Conservation (phyloP, 2,888 invertebrate species). For the Protophormia terraenovae region DNA sequence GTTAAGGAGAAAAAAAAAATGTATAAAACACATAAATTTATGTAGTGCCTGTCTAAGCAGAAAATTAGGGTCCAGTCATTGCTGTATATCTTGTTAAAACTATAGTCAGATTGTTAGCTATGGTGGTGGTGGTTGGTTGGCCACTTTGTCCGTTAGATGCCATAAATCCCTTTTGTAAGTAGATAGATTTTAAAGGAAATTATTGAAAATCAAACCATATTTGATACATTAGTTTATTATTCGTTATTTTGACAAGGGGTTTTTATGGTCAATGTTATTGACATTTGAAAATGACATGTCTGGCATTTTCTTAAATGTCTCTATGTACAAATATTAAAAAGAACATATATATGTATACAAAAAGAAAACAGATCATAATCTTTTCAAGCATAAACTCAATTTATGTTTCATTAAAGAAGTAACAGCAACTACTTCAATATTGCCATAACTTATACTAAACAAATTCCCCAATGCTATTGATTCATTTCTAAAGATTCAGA, state of each 20-base stretch:
- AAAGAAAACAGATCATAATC: conserved; percentile 26
- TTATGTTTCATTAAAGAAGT: conserved; percentile 30
- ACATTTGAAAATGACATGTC: conserved; percentile 39
- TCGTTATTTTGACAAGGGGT: conserved; percentile 54
- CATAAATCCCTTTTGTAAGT: conserved; percentile 39
- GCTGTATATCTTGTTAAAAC: neutral
- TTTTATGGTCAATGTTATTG: conserved; percentile 54
- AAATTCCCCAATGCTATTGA: neutral
- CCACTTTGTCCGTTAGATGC: too few relatives aligned
- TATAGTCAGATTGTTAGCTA: conserved; percentile 20
- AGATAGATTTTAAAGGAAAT: conserved; percentile 45
- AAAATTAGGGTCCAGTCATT: conserved; percentile 56
- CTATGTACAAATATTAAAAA: neutral
- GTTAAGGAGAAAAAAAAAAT: neutral
- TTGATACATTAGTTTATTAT: conserved; percentile 45
- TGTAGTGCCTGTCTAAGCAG: conserved; percentile 58
- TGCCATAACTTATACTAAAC: neutral
- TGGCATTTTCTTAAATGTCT: conserved; percentile 15
- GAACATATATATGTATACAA: neutral
- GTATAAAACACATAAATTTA: conserved; percentile 54
- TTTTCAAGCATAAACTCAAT: conserved; percentile 40
- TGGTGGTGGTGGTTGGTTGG: neutral
- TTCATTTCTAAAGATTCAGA: neutral
- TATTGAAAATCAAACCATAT: conserved; percentile 52
- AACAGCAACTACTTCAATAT: conserved; percentile 8